Evolutionary conservation across 1,140 invertebrate species (phyloP), one percentile per base, ranked within the genome.

Genomic region (Nephila pilipes): DNA sequence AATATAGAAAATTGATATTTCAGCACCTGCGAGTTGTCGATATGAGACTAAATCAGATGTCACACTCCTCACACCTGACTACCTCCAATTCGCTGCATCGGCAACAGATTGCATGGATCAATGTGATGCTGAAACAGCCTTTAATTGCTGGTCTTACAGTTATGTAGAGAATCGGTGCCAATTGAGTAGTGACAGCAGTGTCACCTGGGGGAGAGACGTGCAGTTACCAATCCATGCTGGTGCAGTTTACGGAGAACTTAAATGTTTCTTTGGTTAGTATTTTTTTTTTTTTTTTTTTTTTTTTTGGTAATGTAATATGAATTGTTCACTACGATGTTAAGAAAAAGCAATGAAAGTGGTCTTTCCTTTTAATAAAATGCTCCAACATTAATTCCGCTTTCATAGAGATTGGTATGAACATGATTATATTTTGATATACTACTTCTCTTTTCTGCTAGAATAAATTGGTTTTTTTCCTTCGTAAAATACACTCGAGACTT

Each of bases 11-110:
- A 32, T 14, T 8, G 54, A 3, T 83, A 5, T 81, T 83, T 65
- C 92, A 96, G 96, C 95, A 80, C 94, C 96, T 14, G 95, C 95
- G 3, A 96, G 96, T 89, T 96, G 96, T 94, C 95, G 95, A 10
- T 96, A 96, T 94, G 94, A 95, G 32, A 94, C 95, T 0, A 94
- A 95, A 80, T 94, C 95, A 38, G 95, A 96, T 87, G 95, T 95
- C 18, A 95, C 95, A 10, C 95, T 96, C 6, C 95, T 96, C 12
- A 95, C 96, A 22, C 96, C 96, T 95, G 96, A 96, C 94, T 95
- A 95, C 25, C 94, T 96, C 0, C 95, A 96, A 87, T 96, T 95
- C 94, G 96, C 96, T 8, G 94, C 95, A 16, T 95, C 95, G 54
- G 94, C 95, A 69, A 95, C 95, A 58, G 96, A 96, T 87, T 96